A percentile compares a stretch with the other conserved stretches of the same genome.
phyloP scores from a whole-genome alignment of 2,888 invertebrate species.

The Clivina fossor region DNA sequence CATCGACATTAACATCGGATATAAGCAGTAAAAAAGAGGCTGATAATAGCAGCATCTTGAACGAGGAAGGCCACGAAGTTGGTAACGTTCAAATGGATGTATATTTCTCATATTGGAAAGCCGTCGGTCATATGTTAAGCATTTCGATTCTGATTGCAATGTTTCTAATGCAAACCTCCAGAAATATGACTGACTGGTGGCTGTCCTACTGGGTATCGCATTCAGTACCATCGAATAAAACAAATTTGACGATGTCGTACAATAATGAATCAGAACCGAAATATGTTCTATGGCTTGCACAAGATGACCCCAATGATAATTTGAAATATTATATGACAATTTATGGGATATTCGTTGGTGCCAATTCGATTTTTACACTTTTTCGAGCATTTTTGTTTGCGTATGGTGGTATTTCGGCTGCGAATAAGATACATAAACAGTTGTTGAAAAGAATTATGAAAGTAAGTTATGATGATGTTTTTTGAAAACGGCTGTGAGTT shows the following conservation, averaged over 20 bases:
- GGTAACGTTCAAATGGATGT: constrained; percentile 76
- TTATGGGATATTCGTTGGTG: constrained; percentile 74
- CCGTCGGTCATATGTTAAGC: constrained; percentile 73
- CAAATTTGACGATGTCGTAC: constrained; percentile 47
- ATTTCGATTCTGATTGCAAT: constrained; percentile 71
- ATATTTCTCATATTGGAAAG: constrained; percentile 74
- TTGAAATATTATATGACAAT: constrained; percentile 68
- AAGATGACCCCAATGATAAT: constrained; percentile 31
- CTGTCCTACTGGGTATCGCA: constrained; percentile 86
- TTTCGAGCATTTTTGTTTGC: constrained; percentile 92
- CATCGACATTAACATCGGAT: constrained; percentile 35
- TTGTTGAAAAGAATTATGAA: constrained; percentile 72
- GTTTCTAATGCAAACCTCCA: constrained; percentile 85
- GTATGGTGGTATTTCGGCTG: constrained; percentile 90
- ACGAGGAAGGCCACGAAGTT: constrained; percentile 66
- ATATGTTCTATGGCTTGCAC: constrained; percentile 8
- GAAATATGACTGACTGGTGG: constrained; percentile 90
- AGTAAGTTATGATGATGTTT: too few relatives aligned
- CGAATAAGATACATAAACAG: constrained; percentile 74
- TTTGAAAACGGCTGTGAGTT: too few relatives aligned
- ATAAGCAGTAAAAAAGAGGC: constrained; percentile 39
- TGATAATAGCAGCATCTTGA: constrained; percentile 52
- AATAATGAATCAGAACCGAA: constrained; percentile 20
- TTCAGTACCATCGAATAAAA: constrained; percentile 49
- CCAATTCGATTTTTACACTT: constrained; percentile 84